Conservation (phyloP, 2,797 vertebrate species). For the Lycodopsis pacificus region DNA sequence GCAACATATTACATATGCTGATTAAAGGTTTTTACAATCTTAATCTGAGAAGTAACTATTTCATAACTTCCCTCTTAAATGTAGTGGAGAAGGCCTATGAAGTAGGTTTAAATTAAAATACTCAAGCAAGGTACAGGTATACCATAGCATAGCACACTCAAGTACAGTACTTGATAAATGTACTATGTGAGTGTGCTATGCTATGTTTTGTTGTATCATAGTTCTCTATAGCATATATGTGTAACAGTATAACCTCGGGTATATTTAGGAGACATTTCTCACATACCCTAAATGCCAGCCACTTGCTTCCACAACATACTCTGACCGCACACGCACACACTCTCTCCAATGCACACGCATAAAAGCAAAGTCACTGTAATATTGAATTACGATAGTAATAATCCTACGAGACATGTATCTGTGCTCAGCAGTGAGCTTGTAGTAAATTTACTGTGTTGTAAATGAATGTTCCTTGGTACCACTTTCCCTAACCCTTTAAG, state of each 20-base stretch:
- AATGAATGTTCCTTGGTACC: neutral
- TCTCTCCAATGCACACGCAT: neutral
- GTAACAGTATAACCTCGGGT: constrained; percentile 35
- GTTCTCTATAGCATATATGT: neutral
- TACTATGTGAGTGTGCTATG: neutral
- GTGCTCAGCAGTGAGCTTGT: neutral
- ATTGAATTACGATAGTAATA: neutral
- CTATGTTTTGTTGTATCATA: neutral
- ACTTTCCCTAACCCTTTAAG: neutral
- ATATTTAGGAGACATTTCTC: constrained; percentile 54
- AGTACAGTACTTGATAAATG: neutral
- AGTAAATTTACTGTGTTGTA: neutral
- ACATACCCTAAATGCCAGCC: constrained; percentile 38
- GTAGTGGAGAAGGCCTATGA: neutral
- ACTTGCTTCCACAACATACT: constrained; percentile 30
- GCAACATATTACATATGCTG: neutral
- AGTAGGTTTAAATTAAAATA: neutral
- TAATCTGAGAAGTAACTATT: neutral
- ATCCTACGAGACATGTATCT: neutral
- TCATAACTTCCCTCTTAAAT: neutral
- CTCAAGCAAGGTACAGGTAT: neutral
- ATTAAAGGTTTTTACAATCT: neutral
- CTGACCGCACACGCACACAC: neutral
- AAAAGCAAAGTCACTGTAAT: neutral
- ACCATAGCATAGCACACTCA: neutral